A percentile compares a stretch with the other conserved stretches of the same genome.
phyloP scores from a whole-genome alignment of 2,113 vertebrate species.

The Gobius niger region DNA sequence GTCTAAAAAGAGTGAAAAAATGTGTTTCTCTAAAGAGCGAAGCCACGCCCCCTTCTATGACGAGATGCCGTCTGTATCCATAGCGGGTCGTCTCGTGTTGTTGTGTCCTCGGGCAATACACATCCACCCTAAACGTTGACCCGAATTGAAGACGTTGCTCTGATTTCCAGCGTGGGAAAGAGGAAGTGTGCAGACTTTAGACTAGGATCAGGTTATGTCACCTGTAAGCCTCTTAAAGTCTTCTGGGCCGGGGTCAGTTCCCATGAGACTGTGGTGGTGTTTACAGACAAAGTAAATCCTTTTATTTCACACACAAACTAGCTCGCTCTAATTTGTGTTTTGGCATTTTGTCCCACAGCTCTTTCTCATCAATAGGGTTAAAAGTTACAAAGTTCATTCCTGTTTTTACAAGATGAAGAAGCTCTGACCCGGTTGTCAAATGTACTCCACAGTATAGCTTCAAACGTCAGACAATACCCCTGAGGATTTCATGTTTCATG shows the following conservation, averaged over 20 bases:
- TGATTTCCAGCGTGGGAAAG: neutral
- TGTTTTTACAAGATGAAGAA: no score
- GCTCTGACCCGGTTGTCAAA: no score
- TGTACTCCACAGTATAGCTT: no score
- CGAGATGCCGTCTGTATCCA: no score
- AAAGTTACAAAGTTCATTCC: no score
- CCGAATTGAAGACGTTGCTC: neutral
- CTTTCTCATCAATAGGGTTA: neutral
- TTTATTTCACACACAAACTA: neutral
- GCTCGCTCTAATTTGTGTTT: neutral
- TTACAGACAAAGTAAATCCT: constrained; percentile 17
- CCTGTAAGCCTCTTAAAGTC: constrained; percentile 25
- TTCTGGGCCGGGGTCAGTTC: neutral
- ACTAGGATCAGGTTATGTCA: neutral
- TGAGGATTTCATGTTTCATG: no score
- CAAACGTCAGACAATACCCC: no score
- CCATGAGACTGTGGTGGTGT: constrained; percentile 17
- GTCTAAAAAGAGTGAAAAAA: no score
- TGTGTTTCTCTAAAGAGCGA: no score
- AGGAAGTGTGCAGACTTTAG: neutral
- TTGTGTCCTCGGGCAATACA: no score
- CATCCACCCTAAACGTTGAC: neutral
- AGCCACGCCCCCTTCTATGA: no score
- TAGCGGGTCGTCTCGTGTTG: no score
- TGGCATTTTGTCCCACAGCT: neutral